A percentile compares a stretch with the other conserved stretches of the same genome.
Evolutionary conservation across 2,113 vertebrate species (phyloP).

Genomic region (Lophura nycthemera): DNA sequence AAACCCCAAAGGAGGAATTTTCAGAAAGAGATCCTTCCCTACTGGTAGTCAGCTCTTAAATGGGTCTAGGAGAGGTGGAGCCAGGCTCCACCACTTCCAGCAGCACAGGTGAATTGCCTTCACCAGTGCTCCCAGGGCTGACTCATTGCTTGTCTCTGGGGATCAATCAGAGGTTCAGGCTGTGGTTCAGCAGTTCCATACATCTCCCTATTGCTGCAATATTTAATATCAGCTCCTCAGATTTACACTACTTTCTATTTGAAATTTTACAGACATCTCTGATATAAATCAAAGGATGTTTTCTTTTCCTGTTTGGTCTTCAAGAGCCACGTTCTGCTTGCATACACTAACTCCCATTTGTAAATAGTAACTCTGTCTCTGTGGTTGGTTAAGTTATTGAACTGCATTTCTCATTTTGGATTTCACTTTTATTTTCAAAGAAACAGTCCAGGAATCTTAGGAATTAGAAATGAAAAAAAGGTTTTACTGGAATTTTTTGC

Average conservation of each 20-base stretch:
- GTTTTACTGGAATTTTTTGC: background rate
- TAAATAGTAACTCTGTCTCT: background rate
- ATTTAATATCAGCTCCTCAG: background rate
- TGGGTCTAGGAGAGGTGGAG: no score
- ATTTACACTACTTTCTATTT: background rate
- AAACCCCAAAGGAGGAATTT: no score
- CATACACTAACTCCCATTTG: background rate
- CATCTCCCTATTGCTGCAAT: background rate
- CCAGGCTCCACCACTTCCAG: no score
- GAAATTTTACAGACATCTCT: background rate
- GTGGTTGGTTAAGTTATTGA: background rate
- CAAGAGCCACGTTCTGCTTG: background rate
- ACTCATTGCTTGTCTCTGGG: no score
- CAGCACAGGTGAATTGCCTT: no score
- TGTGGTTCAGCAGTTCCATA: no score
- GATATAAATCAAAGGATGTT: constrained; percentile 18
- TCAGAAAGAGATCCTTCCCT: no score
- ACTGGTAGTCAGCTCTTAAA: no score
- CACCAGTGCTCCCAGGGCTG: no score
- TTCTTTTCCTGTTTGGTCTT: constrained; percentile 62
- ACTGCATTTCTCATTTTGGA: background rate
- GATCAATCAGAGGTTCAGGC: no score
- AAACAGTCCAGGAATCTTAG: background rate
- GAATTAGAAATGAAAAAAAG: background rate
- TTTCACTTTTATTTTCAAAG: constrained; percentile 9